phyloP scores from a whole-genome alignment of 2,113 vertebrate genomes.

The Hemiprocne comata region DNA sequence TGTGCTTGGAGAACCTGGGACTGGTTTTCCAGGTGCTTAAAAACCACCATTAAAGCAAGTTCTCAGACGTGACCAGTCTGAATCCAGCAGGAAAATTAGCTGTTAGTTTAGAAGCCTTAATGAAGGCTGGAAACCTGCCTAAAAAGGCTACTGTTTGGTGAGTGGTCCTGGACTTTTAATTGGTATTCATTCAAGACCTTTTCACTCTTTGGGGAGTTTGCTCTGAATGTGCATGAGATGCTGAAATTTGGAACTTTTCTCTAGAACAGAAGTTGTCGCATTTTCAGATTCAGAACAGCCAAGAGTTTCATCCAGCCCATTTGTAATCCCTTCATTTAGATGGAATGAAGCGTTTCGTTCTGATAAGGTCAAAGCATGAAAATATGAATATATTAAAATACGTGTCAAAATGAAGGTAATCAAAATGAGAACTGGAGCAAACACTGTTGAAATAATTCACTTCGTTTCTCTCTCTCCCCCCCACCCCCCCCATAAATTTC shows the following conservation, averaged over 20 bases:
- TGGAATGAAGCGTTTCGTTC: slow-evolving; percentile 65
- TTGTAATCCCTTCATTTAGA: slow-evolving; percentile 71
- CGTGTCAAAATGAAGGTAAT: slow-evolving; percentile 71
- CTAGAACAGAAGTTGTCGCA: slow-evolving; percentile 34
- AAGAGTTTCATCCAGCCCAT: slow-evolving; percentile 43
- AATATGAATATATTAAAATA: slow-evolving; percentile 70
- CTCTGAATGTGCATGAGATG: not conserved
- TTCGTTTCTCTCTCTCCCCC: accelerated
- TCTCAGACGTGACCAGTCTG: not conserved
- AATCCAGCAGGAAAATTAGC: slow-evolving; percentile 1
- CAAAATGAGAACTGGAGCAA: slow-evolving; percentile 67
- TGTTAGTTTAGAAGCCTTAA: slow-evolving; percentile 17
- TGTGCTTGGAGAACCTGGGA: not conserved
- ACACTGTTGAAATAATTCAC: slow-evolving; percentile 52
- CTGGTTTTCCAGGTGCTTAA: slow-evolving; percentile 6
- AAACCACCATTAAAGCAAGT: not conserved
- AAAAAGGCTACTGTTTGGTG: not conserved
- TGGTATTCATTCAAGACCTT: slow-evolving; percentile 23
- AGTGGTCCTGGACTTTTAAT: slow-evolving; percentile 4
- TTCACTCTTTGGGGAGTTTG: slow-evolving; percentile 4
- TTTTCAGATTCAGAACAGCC: slow-evolving; percentile 32
- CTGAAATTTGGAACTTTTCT: slow-evolving; percentile 41
- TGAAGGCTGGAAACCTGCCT: slow-evolving; percentile 16
- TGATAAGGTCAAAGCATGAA: slow-evolving; percentile 69
- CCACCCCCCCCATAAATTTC: slow-evolving; percentile 13